phyloP scores from a whole-genome alignment of 2,797 vertebrate species.

The Arnoldichthys spilopterus region DNA sequence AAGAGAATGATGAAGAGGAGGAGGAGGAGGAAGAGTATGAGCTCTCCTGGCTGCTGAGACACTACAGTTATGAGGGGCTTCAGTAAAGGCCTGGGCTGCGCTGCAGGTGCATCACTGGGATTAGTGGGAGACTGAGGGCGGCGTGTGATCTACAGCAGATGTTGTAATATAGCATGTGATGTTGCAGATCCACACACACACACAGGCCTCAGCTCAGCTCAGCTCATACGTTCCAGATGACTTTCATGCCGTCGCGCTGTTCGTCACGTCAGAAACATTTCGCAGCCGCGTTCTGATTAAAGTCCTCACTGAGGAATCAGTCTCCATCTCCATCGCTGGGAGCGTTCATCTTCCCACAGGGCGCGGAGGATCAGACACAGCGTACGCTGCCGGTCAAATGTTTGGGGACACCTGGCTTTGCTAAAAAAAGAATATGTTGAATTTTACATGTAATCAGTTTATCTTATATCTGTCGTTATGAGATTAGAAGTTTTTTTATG shows the following conservation, averaged over 20 bases:
- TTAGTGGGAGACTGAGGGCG: neutral
- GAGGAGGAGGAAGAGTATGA: too few species aligned
- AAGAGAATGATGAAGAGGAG: too few species aligned
- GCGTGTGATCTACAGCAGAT: neutral
- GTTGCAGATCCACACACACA: neutral
- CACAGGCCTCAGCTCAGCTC: slow-evolving; percentile 4
- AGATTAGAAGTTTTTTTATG: too few species aligned
- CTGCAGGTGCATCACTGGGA: neutral
- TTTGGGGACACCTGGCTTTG: neutral
- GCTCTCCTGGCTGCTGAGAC: too few species aligned
- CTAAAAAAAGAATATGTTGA: too few species aligned
- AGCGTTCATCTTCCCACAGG: neutral
- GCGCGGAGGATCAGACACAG: neutral
- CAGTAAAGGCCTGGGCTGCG: neutral
- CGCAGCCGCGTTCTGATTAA: slow-evolving; percentile 8
- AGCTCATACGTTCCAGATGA: slow-evolving; percentile 27
- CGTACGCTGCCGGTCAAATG: neutral
- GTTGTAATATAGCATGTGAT: slow-evolving; percentile 20
- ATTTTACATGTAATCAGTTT: too few species aligned
- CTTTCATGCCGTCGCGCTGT: slow-evolving; percentile 13
- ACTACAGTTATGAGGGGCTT: too few species aligned
- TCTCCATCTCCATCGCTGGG: neutral
- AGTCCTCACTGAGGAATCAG: neutral
- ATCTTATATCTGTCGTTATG: too few species aligned
- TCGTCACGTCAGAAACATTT: slow-evolving; percentile 26